Conservation (phyloP, 2,797 vertebrate genomes). For the Leptatherina wallacei region DNA sequence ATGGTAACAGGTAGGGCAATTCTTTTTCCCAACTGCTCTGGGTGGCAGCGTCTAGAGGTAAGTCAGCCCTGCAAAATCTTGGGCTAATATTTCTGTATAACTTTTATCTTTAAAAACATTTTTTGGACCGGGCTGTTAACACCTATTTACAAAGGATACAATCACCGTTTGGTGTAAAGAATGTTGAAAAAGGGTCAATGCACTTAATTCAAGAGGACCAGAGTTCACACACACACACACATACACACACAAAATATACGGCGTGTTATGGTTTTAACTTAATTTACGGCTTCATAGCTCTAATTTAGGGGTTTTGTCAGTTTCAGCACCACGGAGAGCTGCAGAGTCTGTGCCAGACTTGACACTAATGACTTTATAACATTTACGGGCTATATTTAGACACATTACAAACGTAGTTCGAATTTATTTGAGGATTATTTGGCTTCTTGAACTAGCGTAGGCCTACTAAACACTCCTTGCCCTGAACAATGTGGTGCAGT, state of each 20-base stretch:
- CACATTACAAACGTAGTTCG: no score
- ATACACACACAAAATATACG: no score
- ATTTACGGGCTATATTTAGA: no score
- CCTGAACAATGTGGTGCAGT: no score
- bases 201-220: background rate
- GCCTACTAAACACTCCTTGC: no score
- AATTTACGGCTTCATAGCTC: no score
- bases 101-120: background rate
- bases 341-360: background rate
- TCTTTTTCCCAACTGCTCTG: conserved; percentile 17
- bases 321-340: conserved; percentile 84
- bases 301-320: background rate
- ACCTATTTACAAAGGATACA: background rate
- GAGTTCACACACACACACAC: background rate
- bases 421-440: background rate
- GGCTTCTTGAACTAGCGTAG: background rate
- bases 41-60: background rate
- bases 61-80: background rate
- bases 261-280: background rate
- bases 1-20: conserved; percentile 29
- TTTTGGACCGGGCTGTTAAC: background rate
- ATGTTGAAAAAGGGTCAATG: background rate
- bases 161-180: background rate
- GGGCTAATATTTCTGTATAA: background rate
- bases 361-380: no score